Base-by-base conservation (phyloP, 2,113 vertebrate genomes). In the Gracilinanus agilis region DNA sequence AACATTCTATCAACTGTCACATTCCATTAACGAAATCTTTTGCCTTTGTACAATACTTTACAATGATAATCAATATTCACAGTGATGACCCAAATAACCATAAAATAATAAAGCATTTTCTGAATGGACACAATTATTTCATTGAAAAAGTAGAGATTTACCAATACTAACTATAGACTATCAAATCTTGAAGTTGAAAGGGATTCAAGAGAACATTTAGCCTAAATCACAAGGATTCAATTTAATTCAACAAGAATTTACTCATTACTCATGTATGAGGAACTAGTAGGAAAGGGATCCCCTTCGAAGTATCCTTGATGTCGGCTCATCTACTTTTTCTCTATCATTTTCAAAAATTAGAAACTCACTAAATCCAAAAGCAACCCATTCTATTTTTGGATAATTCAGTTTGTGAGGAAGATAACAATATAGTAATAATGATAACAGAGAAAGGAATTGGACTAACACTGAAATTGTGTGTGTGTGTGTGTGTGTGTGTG, bases 71-170 rank as follows among this genome's bases (percentile, higher is more conserved):
- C 6, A 4, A 75, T 75, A 34, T 75, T 34, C 61, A 75, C 13
- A n/a, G 7, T 75, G 61, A 75, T 75, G 34, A n/a, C 13, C 13
- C 34, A n/a, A 75, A 13, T 75, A 67, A n/a, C 24, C 29, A 75
- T 34, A 97, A 93, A 53, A 94, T 91, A 54, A 40, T 58, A 55
- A 49, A 94, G 34, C 89, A 3, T 40, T 1, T 92, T 91, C 24
- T 83, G 44, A 89, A 44, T 90, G 54, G 61, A 90, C 6, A 55
- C 61, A n/a, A 13, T 75, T 75, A 29, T n/a, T 75, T 75, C 13
- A 19, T n/a, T 75, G 34, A 75, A 67, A 61, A 67, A 75, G 1
- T 75, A 19, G 34, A 75, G 19, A 75, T 75, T 75, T 75, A n/a
- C 34, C 6, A n/a, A n/a, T n/a, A 5, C 3, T n/a, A 67, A 5